Percentiles rank a stretch among this genome's conserved stretches.
Evolutionary conservation across 2,113 vertebrate species (phyloP).

Genomic region (Globicephala melas): DNA sequence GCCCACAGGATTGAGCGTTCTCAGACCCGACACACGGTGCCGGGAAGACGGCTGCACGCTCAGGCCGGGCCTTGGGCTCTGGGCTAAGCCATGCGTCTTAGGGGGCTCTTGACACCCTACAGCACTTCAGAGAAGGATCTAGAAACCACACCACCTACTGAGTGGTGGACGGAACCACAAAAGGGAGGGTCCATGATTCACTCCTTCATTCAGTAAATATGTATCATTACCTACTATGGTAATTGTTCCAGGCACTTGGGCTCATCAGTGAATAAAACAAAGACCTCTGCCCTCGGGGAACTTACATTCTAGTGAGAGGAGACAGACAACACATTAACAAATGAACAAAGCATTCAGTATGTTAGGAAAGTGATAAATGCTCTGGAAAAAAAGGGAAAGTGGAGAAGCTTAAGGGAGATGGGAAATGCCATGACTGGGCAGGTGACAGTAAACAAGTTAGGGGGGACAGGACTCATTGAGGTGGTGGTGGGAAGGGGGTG

Average conservation of each 20-base stretch:
- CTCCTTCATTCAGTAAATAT: background rate
- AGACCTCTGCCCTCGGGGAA: background rate
- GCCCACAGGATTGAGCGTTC: background rate
- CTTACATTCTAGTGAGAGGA: background rate
- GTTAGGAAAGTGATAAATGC: background rate
- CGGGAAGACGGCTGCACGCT: rapidly evolving
- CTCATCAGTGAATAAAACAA: background rate
- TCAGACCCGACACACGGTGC: rapidly evolving
- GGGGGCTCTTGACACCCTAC: background rate
- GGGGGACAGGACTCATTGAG: background rate
- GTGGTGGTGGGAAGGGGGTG: too few relatives aligned
- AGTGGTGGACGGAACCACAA: background rate
- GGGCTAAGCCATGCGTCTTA: rapidly evolving
- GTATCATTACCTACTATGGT: background rate
- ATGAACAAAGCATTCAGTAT: background rate
- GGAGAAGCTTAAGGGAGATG: background rate
- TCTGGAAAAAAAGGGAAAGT: background rate
- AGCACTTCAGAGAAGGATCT: background rate
- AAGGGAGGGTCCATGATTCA: background rate
- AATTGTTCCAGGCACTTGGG: background rate
- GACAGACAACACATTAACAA: too few relatives aligned
- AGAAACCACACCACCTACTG: background rate
- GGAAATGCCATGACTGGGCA: background rate
- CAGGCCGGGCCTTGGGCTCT: background rate
- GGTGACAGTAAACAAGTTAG: too few relatives aligned